Base-by-base conservation (phyloP, 2,113 vertebrate genomes). In the Ciconia boyciana region DNA sequence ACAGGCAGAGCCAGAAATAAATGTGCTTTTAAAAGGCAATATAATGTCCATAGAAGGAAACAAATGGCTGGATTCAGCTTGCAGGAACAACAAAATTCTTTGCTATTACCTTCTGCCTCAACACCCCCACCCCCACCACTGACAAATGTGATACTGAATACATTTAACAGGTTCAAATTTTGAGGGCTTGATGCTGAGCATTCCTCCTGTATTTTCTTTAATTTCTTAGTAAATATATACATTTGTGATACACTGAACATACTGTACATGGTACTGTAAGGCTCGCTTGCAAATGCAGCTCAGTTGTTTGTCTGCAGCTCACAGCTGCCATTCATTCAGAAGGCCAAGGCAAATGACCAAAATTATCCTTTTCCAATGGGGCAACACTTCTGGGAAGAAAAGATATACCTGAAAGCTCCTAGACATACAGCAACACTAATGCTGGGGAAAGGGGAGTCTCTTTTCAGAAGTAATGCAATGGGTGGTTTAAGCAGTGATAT, bases 1-100 rank as follows among this genome's bases (percentile, higher is more conserved):
- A 90, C 26, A 75, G 46, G 13, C 78, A 90, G 44, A 84, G 43
- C 19, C 75, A 88, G 70, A 94, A 96, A 94, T 96, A 96, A 89
- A 84, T 62, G n/a, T n/a, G 16, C 68, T 96, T 91, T 93, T 83
- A 52, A 75, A 90, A 89, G 17, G 34, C 74, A 28, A 16, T 80
- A 20, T 68, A 34, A 74, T 57, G 44, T 79, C 51, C 76, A 51
- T 60, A 90, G 89, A 96, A 90, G 86, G 70, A 90, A 93, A 84
- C 8, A 92, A 94, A 93, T 77, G 65, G 19, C 66, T 89, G 54
- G 65, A 82, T 95, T 94, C 64, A 69, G 32, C 69, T 90, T 90
- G 43, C 19, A 87, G 69, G 48, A 89, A 81, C 3, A 8, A 74
- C 79, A 89, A 62, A 90, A 93, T 96, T 92, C 43, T 92, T 83